Evolutionary conservation across 2,797 vertebrate genomes (phyloP).

Genomic region (Epinephelus awoara): DNA sequence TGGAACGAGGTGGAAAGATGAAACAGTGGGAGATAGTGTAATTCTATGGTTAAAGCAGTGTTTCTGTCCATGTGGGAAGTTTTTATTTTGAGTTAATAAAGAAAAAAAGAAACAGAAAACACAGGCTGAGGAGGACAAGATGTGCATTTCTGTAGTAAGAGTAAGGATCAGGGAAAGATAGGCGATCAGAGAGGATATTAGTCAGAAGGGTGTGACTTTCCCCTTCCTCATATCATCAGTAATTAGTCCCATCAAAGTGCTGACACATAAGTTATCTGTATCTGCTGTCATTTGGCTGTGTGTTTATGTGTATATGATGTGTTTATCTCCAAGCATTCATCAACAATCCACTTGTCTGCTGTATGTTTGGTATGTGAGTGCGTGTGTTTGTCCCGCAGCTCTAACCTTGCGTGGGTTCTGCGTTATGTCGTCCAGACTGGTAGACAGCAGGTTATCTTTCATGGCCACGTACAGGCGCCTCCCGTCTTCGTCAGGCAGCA

Average conservation of each 20-base stretch:
- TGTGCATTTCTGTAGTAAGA: neutral
- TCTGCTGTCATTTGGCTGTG: slow-evolving; percentile 12
- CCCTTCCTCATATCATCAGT: slow-evolving; percentile 25
- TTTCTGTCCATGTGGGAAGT: neutral
- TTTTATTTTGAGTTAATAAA: neutral
- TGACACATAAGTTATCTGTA: slow-evolving; percentile 22
- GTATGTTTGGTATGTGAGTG: slow-evolving; percentile 22
- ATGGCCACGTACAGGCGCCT: slow-evolving; percentile 86
- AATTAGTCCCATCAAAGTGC: slow-evolving; percentile 28
- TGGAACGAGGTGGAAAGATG: neutral
- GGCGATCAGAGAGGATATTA: slow-evolving; percentile 27
- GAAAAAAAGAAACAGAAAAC: neutral
- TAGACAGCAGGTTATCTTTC: slow-evolving; percentile 87
- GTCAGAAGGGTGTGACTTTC: slow-evolving; percentile 37
- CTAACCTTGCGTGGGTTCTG: slow-evolving; percentile 86
- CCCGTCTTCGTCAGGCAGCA: slow-evolving; percentile 85
- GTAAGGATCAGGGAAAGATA: slow-evolving; percentile 15
- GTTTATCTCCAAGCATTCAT: neutral
- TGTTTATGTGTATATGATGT: neutral
- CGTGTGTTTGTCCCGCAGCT: slow-evolving; percentile 3
- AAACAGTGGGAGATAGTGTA: neutral
- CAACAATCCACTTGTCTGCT: neutral
- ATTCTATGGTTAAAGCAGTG: neutral
- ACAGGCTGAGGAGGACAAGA: neutral
- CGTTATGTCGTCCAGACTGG: slow-evolving; percentile 88